Evolutionary conservation across 1,140 invertebrate genomes (phyloP).

Genomic region (Mizuhopecten yessoensis): DNA sequence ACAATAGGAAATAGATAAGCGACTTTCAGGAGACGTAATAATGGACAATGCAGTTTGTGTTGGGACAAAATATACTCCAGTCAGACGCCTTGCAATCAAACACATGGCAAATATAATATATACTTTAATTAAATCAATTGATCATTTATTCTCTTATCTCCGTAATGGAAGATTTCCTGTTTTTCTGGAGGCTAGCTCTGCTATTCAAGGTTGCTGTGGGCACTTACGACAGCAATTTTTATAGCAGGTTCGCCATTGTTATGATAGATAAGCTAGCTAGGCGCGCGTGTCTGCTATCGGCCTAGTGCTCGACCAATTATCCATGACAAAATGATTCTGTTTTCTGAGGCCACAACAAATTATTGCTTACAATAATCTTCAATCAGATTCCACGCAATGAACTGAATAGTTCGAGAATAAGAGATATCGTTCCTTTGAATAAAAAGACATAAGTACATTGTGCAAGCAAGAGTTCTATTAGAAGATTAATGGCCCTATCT

Average conservation of each 20-base stretch:
- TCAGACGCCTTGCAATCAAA: slow-evolving; percentile 1
- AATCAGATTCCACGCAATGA: neutral
- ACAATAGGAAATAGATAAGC: neutral
- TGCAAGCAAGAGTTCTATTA: neutral
- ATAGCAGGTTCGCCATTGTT: slow-evolving; percentile 21
- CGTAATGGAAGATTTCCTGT: slow-evolving; percentile 19
- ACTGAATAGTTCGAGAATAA: neutral
- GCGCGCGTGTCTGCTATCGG: neutral
- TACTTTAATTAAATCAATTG: slow-evolving; percentile 29
- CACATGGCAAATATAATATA: slow-evolving; percentile 39
- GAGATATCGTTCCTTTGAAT: neutral
- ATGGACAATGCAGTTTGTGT: neutral
- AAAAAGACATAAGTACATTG: slow-evolving; percentile 21
- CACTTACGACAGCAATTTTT: neutral
- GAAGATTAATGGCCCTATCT: neutral
- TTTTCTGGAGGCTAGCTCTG: neutral
- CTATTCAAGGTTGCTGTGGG: neutral
- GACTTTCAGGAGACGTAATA: neutral
- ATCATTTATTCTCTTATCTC: slow-evolving; percentile 10
- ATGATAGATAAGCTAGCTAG: neutral
- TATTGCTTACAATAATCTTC: slow-evolving; percentile 29
- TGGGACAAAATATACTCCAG: neutral
- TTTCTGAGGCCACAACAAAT: slow-evolving; percentile 24
- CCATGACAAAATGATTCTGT: slow-evolving; percentile 34
- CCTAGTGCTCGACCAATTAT: neutral